Conservation (phyloP, 2,113 vertebrate genomes). For the Numenius arquata region DNA sequence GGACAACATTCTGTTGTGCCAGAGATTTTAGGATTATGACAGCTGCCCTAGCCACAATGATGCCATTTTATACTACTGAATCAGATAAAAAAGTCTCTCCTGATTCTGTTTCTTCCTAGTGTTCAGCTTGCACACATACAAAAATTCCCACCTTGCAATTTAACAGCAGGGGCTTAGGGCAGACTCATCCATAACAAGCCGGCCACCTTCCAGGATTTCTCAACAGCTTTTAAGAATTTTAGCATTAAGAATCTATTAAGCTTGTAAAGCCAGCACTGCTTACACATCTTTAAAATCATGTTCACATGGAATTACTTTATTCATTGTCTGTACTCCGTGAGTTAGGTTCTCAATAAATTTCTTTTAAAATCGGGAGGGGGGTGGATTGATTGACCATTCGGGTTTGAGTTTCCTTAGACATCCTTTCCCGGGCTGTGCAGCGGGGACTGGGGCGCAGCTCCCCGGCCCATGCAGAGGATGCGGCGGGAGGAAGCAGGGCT, state of each 20-base stretch:
- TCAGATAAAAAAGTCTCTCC: not conserved
- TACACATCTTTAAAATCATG: accelerated
- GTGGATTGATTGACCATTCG: accelerated
- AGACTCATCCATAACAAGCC: not conserved
- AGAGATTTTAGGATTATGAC: not conserved
- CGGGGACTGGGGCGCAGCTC: accelerated
- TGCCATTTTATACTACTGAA: not conserved
- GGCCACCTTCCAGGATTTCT: not conserved
- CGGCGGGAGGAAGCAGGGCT: not conserved
- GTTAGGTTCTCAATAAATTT: not conserved
- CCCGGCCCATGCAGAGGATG: not conserved
- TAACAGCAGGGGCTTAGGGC: not conserved
- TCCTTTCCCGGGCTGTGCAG: not conserved
- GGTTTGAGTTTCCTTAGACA: not conserved
- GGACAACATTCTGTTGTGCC: too few relatives aligned
- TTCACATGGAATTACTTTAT: not conserved
- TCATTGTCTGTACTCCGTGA: too few relatives aligned
- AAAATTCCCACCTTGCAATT: not conserved
- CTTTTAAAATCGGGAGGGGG: accelerated
- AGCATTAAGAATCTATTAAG: not conserved
- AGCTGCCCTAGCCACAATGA: not conserved
- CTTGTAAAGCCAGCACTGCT: accelerated
- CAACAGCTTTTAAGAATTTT: not conserved
- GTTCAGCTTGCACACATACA: not conserved
- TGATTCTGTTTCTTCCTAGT: not conserved